These are phyloP conservation scores for Psilanteris sp. DNA, from an alignment of 1,140 invertebrate species.

Conservation along the genomic window DNA sequence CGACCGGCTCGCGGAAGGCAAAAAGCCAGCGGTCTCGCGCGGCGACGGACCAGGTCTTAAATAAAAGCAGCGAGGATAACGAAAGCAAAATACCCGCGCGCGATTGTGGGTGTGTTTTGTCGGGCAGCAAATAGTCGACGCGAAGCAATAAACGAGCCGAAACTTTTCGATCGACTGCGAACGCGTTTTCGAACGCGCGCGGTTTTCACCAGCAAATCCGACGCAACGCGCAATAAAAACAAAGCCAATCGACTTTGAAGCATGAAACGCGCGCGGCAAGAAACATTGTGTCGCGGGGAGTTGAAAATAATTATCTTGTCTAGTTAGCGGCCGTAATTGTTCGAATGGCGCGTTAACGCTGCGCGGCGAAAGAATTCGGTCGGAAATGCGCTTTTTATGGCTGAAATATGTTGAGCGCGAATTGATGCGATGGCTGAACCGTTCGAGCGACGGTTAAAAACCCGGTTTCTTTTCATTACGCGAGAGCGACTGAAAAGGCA, in stretches of 20 bases:
- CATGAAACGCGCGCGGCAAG: conserved; percentile 1
- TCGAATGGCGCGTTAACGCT: conserved; percentile 40
- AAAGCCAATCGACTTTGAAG: conserved; percentile 9
- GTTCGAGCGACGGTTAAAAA: conserved; percentile 35
- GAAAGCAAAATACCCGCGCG: too few species aligned
- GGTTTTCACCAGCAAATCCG: too few species aligned
- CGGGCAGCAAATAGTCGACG: too few species aligned
- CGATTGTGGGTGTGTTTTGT: too few species aligned
- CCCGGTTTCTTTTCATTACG: conserved; percentile 44
- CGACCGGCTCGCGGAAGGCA: too few species aligned
- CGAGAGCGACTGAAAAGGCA: conserved; percentile 32
- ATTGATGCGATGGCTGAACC: conserved; percentile 32
- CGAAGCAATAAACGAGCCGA: too few species aligned
- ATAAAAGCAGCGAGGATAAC: too few species aligned
- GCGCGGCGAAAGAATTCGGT: conserved; percentile 23
- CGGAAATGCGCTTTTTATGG: conserved; percentile 40
- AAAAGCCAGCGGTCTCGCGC: too few species aligned
- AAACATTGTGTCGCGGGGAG: not conserved
- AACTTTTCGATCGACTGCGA: too few species aligned
- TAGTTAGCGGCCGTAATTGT: conserved; percentile 42
- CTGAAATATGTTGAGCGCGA: conserved; percentile 42
- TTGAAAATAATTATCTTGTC: conserved; percentile 41
- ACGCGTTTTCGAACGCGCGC: too few species aligned
- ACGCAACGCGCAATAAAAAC: not conserved
- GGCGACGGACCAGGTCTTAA: too few species aligned